Evolutionary conservation across 1,140 invertebrate genomes (phyloP).

Genomic region (Dendroctonus valens): DNA sequence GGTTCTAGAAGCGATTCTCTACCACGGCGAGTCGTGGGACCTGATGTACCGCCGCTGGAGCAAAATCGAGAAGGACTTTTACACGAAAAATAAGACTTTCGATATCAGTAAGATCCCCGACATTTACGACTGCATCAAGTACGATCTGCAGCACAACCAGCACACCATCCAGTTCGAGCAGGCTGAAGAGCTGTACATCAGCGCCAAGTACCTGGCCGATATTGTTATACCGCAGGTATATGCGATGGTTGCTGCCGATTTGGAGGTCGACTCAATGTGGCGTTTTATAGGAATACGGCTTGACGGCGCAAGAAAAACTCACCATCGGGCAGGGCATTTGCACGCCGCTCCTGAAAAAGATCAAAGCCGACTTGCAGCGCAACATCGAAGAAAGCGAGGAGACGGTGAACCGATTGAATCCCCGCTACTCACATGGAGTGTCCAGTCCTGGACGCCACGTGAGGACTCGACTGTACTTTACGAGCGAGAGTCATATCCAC

Average conservation of each 20-base stretch:
- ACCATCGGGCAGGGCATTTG: conserved; percentile 97
- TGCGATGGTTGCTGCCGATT: not conserved
- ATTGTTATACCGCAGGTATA: conserved; percentile 96
- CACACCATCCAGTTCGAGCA: conserved; percentile 91
- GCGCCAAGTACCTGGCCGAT: conserved; percentile 94
- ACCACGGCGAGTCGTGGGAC: conserved; percentile 99
- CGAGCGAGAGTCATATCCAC: conserved; percentile 99
- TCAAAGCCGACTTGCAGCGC: conserved; percentile 89
- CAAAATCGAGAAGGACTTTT: conserved; percentile 99
- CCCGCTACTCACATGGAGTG: conserved; percentile 96
- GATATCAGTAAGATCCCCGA: conserved; percentile 99
- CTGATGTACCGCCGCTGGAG: conserved; percentile 96
- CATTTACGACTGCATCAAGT: conserved; percentile 99
- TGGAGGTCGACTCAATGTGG: not conserved
- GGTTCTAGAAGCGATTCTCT: conserved; percentile 79
- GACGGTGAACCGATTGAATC: conserved; percentile 93
- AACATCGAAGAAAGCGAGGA: conserved; percentile 91
- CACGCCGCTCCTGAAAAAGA: conserved; percentile 94
- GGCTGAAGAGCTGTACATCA: conserved; percentile 92
- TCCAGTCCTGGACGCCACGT: conserved; percentile 97
- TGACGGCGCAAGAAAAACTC: conserved; percentile 93
- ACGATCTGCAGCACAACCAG: conserved; percentile 97
- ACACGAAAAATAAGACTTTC: conserved; percentile 86
- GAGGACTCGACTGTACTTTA: conserved; percentile 95
- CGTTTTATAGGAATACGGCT: conserved; percentile 83